Conservation (phyloP, 2,797 vertebrate species). For the Chelon auratus region DNA sequence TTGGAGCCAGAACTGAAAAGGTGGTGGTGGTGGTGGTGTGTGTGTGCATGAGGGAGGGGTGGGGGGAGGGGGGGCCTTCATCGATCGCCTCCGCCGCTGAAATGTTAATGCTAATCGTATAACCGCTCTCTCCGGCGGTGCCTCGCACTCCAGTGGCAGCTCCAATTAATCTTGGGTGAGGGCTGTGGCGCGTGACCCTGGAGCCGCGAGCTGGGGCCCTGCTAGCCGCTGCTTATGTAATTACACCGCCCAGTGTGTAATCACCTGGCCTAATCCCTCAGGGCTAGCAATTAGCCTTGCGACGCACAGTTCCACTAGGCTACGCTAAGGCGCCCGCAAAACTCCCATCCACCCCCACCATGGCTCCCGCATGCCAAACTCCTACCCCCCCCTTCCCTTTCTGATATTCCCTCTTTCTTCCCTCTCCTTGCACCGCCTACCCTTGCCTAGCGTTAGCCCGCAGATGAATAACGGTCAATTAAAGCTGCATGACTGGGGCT, state of each 20-base stretch:
- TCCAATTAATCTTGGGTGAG: slow-evolving; percentile 98
- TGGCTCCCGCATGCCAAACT: slow-evolving; percentile 64
- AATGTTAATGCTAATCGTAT: slow-evolving; percentile 98
- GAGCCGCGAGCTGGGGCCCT: slow-evolving; percentile 88
- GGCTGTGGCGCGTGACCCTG: slow-evolving; percentile 91
- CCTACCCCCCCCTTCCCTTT: slow-evolving; percentile 25
- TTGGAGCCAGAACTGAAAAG: slow-evolving; percentile 28
- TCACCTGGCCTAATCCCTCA: slow-evolving; percentile 97
- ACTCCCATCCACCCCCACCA: slow-evolving; percentile 81
- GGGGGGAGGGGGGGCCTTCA: slow-evolving; percentile 74
- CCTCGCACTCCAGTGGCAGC: slow-evolving; percentile 93
- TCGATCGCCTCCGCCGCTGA: slow-evolving; percentile 91
- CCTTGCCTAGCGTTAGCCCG: slow-evolving; percentile 82
- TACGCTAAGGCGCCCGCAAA: slow-evolving; percentile 82
- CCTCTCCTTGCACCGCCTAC: slow-evolving; percentile 64
- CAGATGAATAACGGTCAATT: slow-evolving; percentile 98
- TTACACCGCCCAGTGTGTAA: slow-evolving; percentile 98
- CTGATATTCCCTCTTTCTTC: slow-evolving; percentile 65
- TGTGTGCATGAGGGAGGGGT: not conserved
- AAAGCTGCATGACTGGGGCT: slow-evolving; percentile 93
- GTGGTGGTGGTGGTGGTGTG: slow-evolving; percentile 20
- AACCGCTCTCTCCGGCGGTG: slow-evolving; percentile 91
- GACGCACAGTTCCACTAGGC: slow-evolving; percentile 81
- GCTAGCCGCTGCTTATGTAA: slow-evolving; percentile 97
- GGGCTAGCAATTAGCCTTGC: slow-evolving; percentile 94